Conservation (phyloP, 2,888 invertebrate species). For the Drepana falcataria region DNA sequence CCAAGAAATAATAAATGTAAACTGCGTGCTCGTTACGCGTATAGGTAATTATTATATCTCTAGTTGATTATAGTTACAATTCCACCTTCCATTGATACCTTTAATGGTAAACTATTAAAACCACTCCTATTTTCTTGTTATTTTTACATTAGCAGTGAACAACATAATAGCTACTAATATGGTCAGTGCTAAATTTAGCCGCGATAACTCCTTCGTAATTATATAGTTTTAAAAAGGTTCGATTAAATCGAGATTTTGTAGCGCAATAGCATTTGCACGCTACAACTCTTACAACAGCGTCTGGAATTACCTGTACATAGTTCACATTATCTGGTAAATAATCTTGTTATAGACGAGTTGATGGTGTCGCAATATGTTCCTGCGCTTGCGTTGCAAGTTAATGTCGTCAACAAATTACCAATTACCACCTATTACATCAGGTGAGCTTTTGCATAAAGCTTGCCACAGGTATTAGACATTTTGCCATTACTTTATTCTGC, state of each 20-base stretch:
- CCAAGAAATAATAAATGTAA: too few relatives aligned
- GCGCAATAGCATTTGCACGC: neutral
- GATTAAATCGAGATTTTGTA: neutral
- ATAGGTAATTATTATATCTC: neutral
- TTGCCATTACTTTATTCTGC: conserved; percentile 6
- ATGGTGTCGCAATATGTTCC: conserved; percentile 19
- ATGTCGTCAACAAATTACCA: conserved; percentile 27
- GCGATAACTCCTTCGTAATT: neutral
- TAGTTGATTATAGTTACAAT: neutral
- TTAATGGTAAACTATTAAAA: neutral
- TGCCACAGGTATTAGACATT: conserved; percentile 12
- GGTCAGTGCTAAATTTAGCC: neutral
- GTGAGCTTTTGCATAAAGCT: conserved; percentile 13
- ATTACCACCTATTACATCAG: conserved; percentile 25
- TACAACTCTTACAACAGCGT: neutral
- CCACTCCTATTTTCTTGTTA: neutral
- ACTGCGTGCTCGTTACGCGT: too few relatives aligned
- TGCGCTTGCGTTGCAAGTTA: conserved; percentile 19
- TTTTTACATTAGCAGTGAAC: neutral
- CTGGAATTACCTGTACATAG: conserved; percentile 8
- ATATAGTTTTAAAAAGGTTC: neutral
- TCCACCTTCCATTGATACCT: neutral
- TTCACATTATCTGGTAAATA: conserved; percentile 9
- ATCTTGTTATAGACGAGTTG: conserved; percentile 19
- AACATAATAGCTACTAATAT: neutral